Evolutionary conservation across 2,888 invertebrate genomes (phyloP), one percentile per base, ranked within the genome.

Genomic region (Lasius fuliginosus): DNA sequence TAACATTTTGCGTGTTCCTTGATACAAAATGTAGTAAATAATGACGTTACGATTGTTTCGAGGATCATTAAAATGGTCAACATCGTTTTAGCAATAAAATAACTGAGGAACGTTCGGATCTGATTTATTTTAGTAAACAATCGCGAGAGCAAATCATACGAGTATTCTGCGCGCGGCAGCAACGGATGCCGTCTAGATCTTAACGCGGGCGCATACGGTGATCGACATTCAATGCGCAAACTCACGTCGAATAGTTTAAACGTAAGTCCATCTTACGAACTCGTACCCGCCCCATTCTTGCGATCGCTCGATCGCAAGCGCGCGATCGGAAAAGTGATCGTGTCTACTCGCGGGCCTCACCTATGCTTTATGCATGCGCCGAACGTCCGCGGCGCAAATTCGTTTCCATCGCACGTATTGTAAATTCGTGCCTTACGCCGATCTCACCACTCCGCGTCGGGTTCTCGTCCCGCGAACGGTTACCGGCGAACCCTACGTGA

Each of bases 381-480:
- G 65, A 71, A 82, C 83, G 75, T 58, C 36, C 67, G 62, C 42
- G 79, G 56, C 68, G 73, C 82, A 87, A 88, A 77, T 88, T 88
- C 84, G 88, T 85, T 88, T 84, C 82, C 88, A 71, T 56, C 76
- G 87, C 88, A 88, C 88, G 88, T 88, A 88, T 79, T n/a, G 85
- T 85, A 88, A 87, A 88, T 89, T 87, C 87, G 69, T 83, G 86
- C 86, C 81, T 86, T 85, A 74, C 87, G 84, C 83, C 87, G 81
- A 85, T 88, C 88, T 77, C 42, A 65, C 73, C 75, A 77, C 60
- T 77, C 58, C 83, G 56, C 46, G 75, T 74, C 85, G 82, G 76
- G 83, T 60, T n/a, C 33, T 83, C 42, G 79, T 81, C 67, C 60
- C 73, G 65, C n/a, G 60, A 67, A 82, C 82, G 73, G 85, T 88